Evolutionary conservation across 2,888 invertebrate genomes (phyloP).

Genomic region (Corythucha ciliata): DNA sequence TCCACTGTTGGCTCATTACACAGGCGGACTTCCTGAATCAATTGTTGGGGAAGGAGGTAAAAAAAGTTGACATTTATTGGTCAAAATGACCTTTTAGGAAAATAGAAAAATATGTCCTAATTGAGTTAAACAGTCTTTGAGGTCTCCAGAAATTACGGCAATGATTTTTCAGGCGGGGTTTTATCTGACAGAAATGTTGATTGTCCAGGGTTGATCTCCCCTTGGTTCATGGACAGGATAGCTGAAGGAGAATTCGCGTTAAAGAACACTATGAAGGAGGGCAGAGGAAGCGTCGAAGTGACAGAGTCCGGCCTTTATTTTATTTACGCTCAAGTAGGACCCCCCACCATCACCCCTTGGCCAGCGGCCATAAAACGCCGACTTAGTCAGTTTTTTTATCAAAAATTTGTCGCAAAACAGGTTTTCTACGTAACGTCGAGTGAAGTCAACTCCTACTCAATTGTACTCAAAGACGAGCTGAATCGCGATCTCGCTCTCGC

Average conservation of each 20-base stretch:
- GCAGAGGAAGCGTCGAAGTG: constrained; percentile 30
- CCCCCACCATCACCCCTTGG: background rate
- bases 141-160: too few relatives aligned
- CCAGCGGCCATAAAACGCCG: background rate
- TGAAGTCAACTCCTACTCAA: constrained; percentile 30
- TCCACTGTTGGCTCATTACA: constrained; percentile 28
- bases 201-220: constrained; percentile 32
- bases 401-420: constrained; percentile 20
- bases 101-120: too few relatives aligned
- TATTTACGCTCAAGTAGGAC: constrained; percentile 34
- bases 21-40: constrained; percentile 30
- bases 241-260: constrained; percentile 27
- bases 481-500: constrained; percentile 27
- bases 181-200: constrained; percentile 18
- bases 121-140: too few relatives aligned
- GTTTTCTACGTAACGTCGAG: constrained; percentile 31
- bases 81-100: constrained; percentile 1
- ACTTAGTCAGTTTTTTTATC: background rate
- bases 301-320: constrained; percentile 32
- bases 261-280: constrained; percentile 23
- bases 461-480: constrained; percentile 25
- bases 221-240: constrained; percentile 30
- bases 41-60: constrained; percentile 31
- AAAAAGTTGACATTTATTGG: background rate
- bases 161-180: constrained; percentile 20